A percentile compares a stretch with the other conserved stretches of the same genome.
Conservation (phyloP, 2,113 vertebrate species). For the Trichomycterus rosablanca region DNA sequence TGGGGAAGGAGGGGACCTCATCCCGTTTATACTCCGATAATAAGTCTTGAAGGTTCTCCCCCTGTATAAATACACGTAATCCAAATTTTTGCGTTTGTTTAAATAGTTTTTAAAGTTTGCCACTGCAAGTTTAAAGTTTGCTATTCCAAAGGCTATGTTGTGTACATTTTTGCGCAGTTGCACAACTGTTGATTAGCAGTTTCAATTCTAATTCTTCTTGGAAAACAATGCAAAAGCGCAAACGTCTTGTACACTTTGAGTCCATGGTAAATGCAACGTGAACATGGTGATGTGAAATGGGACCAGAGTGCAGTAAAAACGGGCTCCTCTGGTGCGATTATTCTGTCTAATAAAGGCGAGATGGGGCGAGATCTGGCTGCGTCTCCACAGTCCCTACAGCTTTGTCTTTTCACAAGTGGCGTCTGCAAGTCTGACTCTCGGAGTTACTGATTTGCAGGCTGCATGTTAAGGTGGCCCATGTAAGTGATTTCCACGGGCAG, state of each 20-base stretch:
- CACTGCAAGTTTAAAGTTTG: no score
- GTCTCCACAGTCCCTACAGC: slow-evolving; percentile 73
- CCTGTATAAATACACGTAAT: no score
- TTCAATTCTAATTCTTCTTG: no score
- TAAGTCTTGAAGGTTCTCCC: no score
- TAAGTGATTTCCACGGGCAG: slow-evolving; percentile 95
- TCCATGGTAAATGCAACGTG: slow-evolving; percentile 33
- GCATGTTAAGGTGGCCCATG: slow-evolving; percentile 92
- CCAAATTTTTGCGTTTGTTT: no score
- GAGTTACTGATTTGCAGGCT: slow-evolving; percentile 95
- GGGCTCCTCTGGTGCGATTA: slow-evolving; percentile 64
- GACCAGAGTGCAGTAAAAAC: slow-evolving; percentile 61
- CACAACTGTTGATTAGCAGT: no score
- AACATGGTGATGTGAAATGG: slow-evolving; percentile 62
- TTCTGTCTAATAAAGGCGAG: slow-evolving; percentile 62
- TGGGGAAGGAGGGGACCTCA: no score
- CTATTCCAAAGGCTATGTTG: no score
- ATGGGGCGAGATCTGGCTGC: slow-evolving; percentile 59
- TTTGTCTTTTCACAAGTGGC: slow-evolving; percentile 88
- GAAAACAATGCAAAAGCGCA: slow-evolving; percentile 18
- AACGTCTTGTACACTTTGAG: slow-evolving; percentile 17
- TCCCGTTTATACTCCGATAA: no score
- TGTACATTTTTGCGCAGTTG: no score
- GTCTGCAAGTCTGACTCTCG: slow-evolving; percentile 96
- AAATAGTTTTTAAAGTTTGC: no score